Percentiles rank a stretch among this genome's conserved stretches.
Evolutionary conservation across 2,888 invertebrate species (phyloP).

Genomic region (Cataglyphis albicans): DNA sequence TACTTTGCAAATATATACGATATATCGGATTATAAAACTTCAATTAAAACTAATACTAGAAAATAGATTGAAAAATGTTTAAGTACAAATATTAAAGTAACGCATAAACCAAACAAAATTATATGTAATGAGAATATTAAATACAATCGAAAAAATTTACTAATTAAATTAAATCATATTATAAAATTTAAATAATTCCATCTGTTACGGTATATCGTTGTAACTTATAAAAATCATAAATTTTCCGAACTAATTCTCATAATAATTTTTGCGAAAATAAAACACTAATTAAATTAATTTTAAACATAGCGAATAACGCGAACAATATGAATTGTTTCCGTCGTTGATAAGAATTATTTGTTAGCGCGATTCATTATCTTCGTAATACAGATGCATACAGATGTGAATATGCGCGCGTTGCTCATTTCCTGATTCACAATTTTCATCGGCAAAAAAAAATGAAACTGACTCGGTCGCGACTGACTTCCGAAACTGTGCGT

Average conservation of each 20-base stretch:
- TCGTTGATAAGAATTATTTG: constrained; percentile 18
- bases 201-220: background rate
- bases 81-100: background rate
- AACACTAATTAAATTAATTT: constrained; percentile 11
- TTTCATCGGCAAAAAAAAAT: constrained; percentile 65
- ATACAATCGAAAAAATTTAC: background rate
- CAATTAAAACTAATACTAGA: background rate
- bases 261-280: background rate
- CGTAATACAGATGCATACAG: background rate
- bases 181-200: background rate
- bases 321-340: background rate
- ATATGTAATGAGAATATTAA: background rate
- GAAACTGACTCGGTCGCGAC: constrained; percentile 44
- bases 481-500: constrained; percentile 43
- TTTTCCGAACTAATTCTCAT: constrained; percentile 5
- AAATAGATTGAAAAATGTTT: constrained; percentile 1
- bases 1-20: constrained; percentile 3
- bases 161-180: background rate
- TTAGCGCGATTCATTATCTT: constrained; percentile 27
- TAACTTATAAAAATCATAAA: background rate
- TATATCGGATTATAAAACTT: background rate
- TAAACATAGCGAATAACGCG: background rate
- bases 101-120: background rate
- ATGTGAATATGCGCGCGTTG: background rate
- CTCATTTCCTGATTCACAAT: constrained; percentile 1